Conservation (phyloP, 53 echinoderm and acorn worm genomes). For the Holothuria leucospilota region DNA sequence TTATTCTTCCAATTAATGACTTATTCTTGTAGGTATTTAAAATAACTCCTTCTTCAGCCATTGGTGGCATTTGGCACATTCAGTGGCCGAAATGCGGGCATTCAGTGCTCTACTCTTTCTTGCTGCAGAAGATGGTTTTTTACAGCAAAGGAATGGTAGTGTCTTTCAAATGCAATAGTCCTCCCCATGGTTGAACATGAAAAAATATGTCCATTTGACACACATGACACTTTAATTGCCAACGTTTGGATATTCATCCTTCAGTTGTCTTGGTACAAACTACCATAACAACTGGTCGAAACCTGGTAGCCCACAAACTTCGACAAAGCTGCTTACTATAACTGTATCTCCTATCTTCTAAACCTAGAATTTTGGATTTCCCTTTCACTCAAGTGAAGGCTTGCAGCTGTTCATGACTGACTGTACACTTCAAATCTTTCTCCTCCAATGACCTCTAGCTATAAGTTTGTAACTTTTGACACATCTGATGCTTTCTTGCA, state of each 20-base stretch:
- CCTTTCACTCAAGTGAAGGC: too few relatives aligned
- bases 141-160: too few relatives aligned
- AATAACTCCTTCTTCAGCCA: too few relatives aligned
- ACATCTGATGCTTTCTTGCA: slow-evolving; percentile 39
- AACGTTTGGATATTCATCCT: neutral
- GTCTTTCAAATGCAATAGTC: neutral
- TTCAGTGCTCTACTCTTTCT: too few relatives aligned
- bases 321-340: neutral
- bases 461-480: slow-evolving; percentile 18
- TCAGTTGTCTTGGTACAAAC: neutral
- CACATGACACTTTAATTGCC: neutral
- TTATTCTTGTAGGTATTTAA: too few relatives aligned
- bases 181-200: neutral
- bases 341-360: too few relatives aligned
- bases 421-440: neutral
- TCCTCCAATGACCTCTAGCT: slow-evolving; percentile 9
- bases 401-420: too few relatives aligned
- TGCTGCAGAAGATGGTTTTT: too few relatives aligned
- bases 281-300: neutral
- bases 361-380: too few relatives aligned
- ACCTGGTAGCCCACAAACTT: neutral
- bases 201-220: neutral
- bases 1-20: too few relatives aligned
- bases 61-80: too few relatives aligned
- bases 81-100: too few relatives aligned